A percentile compares a stretch with the other conserved stretches of the same genome.
phyloP scores from a whole-genome alignment of 1,140 invertebrate species.

The Hestina assimilis region DNA sequence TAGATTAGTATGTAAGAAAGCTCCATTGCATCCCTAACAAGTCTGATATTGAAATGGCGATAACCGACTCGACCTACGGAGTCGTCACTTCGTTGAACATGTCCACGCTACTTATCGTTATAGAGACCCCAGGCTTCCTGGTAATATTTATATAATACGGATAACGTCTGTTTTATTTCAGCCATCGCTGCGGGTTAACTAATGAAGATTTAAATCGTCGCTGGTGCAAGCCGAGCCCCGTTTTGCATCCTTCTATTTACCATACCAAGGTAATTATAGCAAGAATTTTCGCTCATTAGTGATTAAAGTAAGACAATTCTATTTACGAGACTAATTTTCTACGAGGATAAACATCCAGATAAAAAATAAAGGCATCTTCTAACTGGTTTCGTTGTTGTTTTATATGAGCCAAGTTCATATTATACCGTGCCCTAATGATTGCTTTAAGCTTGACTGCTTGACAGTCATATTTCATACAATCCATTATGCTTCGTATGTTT shows the following conservation, averaged over 20 bases:
- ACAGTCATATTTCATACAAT: too few relatives aligned
- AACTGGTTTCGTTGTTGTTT: not conserved
- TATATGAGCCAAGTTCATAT: not conserved
- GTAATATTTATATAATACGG: conserved; percentile 34
- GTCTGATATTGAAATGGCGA: conserved; percentile 40
- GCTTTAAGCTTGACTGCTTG: too few relatives aligned
- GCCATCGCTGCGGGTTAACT: conserved; percentile 88
- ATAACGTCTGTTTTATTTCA: conserved; percentile 76
- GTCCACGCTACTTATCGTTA: conserved; percentile 36
- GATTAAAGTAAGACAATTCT: conserved; percentile 31
- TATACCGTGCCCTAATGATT: not conserved
- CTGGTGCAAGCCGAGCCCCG: conserved; percentile 86
- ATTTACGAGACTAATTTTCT: conserved; percentile 30
- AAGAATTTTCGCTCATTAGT: conserved; percentile 32
- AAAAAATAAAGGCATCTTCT: conserved; percentile 9
- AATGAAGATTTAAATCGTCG: conserved; percentile 90
- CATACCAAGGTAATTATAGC: conserved; percentile 84
- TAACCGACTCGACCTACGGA: conserved; percentile 33
- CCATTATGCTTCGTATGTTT: too few relatives aligned
- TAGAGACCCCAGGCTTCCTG: conserved; percentile 45
- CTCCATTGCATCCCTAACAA: conserved; percentile 18
- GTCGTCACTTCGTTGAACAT: conserved; percentile 47
- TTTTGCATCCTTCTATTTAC: conserved; percentile 90
- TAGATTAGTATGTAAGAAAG: conserved; percentile 8
- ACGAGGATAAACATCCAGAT: conserved; percentile 17